phyloP scores from a whole-genome alignment of 2,797 vertebrate species.

The Epinephelus coioides region DNA sequence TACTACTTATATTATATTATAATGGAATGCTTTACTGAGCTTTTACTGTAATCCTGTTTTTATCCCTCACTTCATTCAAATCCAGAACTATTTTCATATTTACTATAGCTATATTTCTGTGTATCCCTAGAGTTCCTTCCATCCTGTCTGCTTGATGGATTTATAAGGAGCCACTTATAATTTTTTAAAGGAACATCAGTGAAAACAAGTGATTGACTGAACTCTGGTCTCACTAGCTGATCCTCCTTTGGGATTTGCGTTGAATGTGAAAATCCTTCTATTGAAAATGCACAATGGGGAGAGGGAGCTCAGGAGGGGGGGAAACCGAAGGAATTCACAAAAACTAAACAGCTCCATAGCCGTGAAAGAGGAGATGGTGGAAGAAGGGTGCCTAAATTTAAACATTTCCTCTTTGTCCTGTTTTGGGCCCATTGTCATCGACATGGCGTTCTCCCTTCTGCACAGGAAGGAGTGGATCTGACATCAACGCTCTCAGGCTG shows the following conservation, averaged over 20 bases:
- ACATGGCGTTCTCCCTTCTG: slow-evolving; percentile 83
- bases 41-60: slow-evolving; percentile 10
- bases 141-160: slow-evolving; percentile 23
- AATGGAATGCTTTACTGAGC: not conserved
- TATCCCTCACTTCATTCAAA: slow-evolving; percentile 1
- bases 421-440: slow-evolving; percentile 87
- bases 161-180: slow-evolving; percentile 50
- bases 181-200: slow-evolving; percentile 60
- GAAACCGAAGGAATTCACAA: slow-evolving; percentile 78
- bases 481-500: slow-evolving; percentile 85
- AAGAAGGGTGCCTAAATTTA: slow-evolving; percentile 85
- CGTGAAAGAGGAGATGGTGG: slow-evolving; percentile 82
- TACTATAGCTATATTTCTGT: not conserved
- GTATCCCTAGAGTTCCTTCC: not conserved
- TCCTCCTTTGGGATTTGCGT: slow-evolving; percentile 82
- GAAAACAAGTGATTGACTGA: slow-evolving; percentile 83
- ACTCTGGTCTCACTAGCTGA: slow-evolving; percentile 80
- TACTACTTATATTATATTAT: not conserved
- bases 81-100: not conserved
- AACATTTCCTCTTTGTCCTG: slow-evolving; percentile 88
- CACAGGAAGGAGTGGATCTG: slow-evolving; percentile 90
- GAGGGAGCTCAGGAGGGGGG: slow-evolving; percentile 70
- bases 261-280: slow-evolving; percentile 86
- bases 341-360: slow-evolving; percentile 78
- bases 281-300: slow-evolving; percentile 85